Conservation (phyloP, 2,797 vertebrate species). For the Mico argentatus region DNA sequence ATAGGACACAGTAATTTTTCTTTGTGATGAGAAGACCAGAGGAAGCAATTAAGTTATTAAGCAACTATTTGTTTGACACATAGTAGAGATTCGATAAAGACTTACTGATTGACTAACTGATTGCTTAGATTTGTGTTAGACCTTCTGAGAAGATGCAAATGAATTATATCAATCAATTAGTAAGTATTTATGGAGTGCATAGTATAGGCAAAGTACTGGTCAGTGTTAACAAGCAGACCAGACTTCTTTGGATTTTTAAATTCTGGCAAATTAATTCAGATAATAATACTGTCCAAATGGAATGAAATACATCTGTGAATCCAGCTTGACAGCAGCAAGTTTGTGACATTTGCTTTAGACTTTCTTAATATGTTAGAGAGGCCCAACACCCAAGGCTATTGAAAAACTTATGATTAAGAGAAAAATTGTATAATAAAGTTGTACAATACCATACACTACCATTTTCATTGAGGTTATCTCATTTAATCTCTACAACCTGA, state of each 20-base stretch:
- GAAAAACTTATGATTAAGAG: neutral
- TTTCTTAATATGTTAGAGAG: conserved; percentile 14
- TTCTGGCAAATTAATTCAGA: neutral
- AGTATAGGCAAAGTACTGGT: neutral
- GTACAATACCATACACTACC: neutral
- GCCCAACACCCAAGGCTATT: neutral
- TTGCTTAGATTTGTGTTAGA: conserved; percentile 38
- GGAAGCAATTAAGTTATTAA: conserved; percentile 49
- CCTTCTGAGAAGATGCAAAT: neutral
- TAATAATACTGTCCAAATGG: neutral
- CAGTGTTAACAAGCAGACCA: neutral
- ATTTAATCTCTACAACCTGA: neutral
- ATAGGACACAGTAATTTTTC: neutral
- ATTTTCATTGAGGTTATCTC: neutral
- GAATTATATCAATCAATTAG: neutral
- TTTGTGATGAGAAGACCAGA: neutral
- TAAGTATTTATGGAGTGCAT: neutral
- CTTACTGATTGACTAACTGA: conserved; percentile 54
- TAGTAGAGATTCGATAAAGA: conserved; percentile 50
- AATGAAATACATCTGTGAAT: neutral
- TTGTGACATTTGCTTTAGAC: neutral
- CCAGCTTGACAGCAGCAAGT: neutral
- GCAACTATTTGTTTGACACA: conserved; percentile 30
- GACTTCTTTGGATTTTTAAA: neutral
- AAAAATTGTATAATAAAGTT: neutral